These are phyloP conservation scores for Andrena dorsata DNA, from an alignment of 2,888 invertebrate species.

Conservation along the genomic window DNA sequence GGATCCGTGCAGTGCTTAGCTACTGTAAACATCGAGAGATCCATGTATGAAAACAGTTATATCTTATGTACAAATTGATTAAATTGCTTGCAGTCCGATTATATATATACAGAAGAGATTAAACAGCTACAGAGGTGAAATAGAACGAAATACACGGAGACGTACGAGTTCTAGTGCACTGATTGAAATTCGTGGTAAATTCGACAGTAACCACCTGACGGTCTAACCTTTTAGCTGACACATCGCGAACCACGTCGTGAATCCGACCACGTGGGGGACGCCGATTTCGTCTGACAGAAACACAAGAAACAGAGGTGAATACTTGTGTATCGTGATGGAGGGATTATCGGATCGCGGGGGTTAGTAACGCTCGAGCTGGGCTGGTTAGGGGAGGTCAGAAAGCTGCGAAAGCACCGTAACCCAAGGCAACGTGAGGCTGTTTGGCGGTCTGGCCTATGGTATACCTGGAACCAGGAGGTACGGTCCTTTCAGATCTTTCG, in stretches of 20 bases:
- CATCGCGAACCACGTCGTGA: slow-evolving; percentile 87
- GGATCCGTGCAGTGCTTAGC: slow-evolving; percentile 31
- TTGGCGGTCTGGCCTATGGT: slow-evolving; percentile 80
- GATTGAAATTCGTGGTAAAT: slow-evolving; percentile 50
- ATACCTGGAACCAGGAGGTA: slow-evolving; percentile 87
- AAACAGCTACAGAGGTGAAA: slow-evolving; percentile 5
- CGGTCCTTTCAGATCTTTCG: slow-evolving; percentile 86
- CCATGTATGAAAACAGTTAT: not conserved
- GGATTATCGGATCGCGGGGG: too few species aligned
- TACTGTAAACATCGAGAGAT: slow-evolving; percentile 52
- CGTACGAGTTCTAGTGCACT: slow-evolving; percentile 45
- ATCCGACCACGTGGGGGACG: slow-evolving; percentile 85
- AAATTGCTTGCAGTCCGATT: not conserved
- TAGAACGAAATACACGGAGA: slow-evolving; percentile 11
- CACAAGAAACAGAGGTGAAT: slow-evolving; percentile 57
- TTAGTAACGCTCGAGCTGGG: not conserved
- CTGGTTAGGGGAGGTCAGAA: slow-evolving; percentile 32
- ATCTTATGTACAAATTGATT: not conserved
- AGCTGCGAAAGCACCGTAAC: slow-evolving; percentile 61
- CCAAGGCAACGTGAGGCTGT: slow-evolving; percentile 40
- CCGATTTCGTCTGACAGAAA: slow-evolving; percentile 80
- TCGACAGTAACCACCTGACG: slow-evolving; percentile 52
- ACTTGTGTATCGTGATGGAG: too few species aligned
- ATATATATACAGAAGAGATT: not conserved
- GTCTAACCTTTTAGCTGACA: slow-evolving; percentile 86